Evolutionary conservation across 2,888 invertebrate genomes (phyloP).

Genomic region (Pyrochroa serraticornis): DNA sequence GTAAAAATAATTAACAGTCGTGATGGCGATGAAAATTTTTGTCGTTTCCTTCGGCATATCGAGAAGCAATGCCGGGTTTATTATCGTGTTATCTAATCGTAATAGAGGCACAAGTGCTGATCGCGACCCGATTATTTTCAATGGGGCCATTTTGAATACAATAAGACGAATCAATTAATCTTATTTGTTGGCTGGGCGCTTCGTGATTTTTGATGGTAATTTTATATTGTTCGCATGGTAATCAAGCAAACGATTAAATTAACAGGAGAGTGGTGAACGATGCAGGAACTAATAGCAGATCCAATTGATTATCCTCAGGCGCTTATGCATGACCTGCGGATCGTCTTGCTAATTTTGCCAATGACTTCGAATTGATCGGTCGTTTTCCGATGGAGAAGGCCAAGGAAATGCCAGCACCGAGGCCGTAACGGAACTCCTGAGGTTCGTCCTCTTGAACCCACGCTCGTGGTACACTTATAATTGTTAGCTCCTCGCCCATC

Average conservation of each 20-base stretch:
- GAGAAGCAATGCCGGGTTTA: neutral
- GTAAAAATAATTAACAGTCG: constrained; percentile 12
- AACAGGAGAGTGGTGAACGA: no score
- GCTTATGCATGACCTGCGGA: no score
- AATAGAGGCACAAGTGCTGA: neutral
- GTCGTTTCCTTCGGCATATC: neutral
- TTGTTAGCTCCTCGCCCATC: no score
- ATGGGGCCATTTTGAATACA: constrained; percentile 28
- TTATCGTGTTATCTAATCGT: constrained; percentile 22
- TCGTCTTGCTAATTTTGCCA: no score
- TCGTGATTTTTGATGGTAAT: constrained; percentile 1
- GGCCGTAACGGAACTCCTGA: no score
- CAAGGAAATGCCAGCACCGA: no score
- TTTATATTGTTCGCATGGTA: constrained; percentile 16
- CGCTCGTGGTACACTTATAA: no score
- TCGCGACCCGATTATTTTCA: constrained; percentile 15
- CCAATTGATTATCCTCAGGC: no score
- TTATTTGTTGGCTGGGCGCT: constrained; percentile 8
- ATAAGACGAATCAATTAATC: constrained; percentile 28
- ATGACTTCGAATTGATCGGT: no score
- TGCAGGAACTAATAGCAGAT: no score
- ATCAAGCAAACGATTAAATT: neutral
- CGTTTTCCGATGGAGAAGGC: no score
- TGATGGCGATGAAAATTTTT: constrained; percentile 4
- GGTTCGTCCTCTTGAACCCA: no score